Conservation (phyloP, 2,797 vertebrate genomes). For the Coilia nasus region DNA sequence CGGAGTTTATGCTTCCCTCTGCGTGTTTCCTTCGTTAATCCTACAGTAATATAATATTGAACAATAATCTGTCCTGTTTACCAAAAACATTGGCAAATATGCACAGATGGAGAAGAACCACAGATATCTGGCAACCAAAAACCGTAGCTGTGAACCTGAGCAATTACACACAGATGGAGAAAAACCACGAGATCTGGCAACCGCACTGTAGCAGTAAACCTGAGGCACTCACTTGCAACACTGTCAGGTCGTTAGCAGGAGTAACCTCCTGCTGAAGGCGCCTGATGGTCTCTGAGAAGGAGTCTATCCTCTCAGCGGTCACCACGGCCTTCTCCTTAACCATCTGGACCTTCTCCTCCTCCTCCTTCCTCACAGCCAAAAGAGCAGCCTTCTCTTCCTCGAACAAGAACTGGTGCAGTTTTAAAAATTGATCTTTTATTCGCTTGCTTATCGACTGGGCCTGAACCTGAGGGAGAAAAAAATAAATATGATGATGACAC, state of each 20-base stretch:
- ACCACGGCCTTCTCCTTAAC: slow-evolving; percentile 62
- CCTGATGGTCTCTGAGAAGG: slow-evolving; percentile 59
- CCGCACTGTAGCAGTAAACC: not conserved
- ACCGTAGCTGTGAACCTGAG: no score
- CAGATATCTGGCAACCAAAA: no score
- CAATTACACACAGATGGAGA: not conserved
- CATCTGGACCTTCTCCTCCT: slow-evolving; percentile 59
- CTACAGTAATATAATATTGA: not conserved
- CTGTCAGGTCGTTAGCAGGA: slow-evolving; percentile 59
- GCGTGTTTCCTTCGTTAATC: not conserved
- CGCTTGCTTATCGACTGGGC: slow-evolving; percentile 52
- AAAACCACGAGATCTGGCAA: not conserved
- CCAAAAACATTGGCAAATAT: not conserved
- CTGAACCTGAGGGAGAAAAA: slow-evolving; percentile 60
- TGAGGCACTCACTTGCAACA: slow-evolving; percentile 64
- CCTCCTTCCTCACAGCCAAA: slow-evolving; percentile 67
- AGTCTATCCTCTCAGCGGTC: slow-evolving; percentile 55
- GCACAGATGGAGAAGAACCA: no score
- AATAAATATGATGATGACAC: not conserved
- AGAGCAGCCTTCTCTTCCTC: slow-evolving; percentile 66
- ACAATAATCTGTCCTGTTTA: not conserved
- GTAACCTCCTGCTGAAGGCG: slow-evolving; percentile 61
- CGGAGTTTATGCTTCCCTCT: not conserved
- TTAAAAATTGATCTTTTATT: slow-evolving; percentile 71
- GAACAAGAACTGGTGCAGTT: slow-evolving; percentile 68